These are phyloP conservation scores for Steinernema carpocapsae DNA, from an alignment of 2,888 invertebrate genomes.

Conservation along the genomic window DNA sequence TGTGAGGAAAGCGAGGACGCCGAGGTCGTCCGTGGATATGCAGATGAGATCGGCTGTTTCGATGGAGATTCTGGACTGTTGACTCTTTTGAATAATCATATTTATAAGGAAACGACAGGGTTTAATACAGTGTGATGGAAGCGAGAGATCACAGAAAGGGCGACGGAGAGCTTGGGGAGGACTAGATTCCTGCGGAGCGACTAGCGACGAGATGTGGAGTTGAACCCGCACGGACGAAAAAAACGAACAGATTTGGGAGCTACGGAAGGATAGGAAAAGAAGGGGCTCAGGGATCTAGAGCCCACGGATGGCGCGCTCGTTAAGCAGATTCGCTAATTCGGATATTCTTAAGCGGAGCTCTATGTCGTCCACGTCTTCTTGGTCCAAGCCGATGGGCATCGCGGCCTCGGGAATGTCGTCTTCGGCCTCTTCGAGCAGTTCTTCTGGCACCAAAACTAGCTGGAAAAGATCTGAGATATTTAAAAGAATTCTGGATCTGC, in stretches of 20 bases:
- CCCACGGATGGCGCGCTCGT: constrained; percentile 51
- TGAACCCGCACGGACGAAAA: not conserved
- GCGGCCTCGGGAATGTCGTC: constrained; percentile 36
- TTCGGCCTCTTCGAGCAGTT: constrained; percentile 45
- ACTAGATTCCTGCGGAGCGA: not conserved
- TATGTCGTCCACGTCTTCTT: constrained; percentile 47
- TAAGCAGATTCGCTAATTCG: constrained; percentile 56
- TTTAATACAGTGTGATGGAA: not conserved
- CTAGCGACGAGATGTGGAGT: not conserved
- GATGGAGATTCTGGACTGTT: not conserved
- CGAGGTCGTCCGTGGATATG: not conserved
- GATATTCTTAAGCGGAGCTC: constrained; percentile 53
- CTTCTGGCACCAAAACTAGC: constrained; percentile 48
- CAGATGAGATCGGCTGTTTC: not conserved
- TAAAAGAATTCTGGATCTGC: not conserved
- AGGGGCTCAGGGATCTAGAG: constrained; percentile 13
- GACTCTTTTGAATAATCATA: not conserved
- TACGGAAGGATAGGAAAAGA: not conserved
- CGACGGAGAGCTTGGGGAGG: not conserved
- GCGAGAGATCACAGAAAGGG: constrained; percentile 28
- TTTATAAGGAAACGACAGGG: not conserved
- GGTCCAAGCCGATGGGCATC: not conserved
- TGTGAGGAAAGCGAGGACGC: not conserved
- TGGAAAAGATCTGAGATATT: constrained; percentile 21
- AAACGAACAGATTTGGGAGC: not conserved